Base-by-base conservation (phyloP, 2,888 invertebrate species). In the Xylocampa areola region DNA sequence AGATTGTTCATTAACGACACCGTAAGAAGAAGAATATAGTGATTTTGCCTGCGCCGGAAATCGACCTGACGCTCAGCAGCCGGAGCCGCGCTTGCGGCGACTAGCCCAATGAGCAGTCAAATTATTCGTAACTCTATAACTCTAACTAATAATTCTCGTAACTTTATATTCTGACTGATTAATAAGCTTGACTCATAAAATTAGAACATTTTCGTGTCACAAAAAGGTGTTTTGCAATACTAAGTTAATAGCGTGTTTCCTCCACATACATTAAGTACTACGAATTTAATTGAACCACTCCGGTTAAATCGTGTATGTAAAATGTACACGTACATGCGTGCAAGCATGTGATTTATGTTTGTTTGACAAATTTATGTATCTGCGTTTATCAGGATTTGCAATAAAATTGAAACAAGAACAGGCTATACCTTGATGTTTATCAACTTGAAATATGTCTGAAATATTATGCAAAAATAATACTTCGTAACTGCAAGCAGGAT, bases 331-430 rank as follows among this genome's bases (percentile, higher is more conserved):
- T 37, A 49, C n/a, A 19, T 63, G 29, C 45, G 40, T 32, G 58
- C 16, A 17, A 17, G 44, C 53, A 62, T 6, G 32, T 41, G 40
- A 69, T 63, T 49, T 53, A 69, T 51, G 43, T 17, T 32, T 17
- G 25, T 14, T 29, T 13, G 41, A 45, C 32, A 44, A 39, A 41
- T 50, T 16, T 35, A 37, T 27, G 13, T 61, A 19, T 27, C 6
- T 39, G 5, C 25, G 21, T 44, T 44, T 45, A 71, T 70, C 66
- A 66, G 67, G 66, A 66, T 71, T 48, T 51, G 57, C 17, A 13
- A 11, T 14, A 6, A 58, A 71, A 67, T 67, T 35, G 17, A 67
- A 70, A 50, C 66, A 32, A 65, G 49, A 32, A 45, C 44, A 50
- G 32, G 32, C 44, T 71, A 36, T 35, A 6, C 2, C 35, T 41